A percentile compares a stretch with the other conserved stretches of the same genome.
Conservation (phyloP, 2,113 vertebrate species). For the Lucifuga dentata region DNA sequence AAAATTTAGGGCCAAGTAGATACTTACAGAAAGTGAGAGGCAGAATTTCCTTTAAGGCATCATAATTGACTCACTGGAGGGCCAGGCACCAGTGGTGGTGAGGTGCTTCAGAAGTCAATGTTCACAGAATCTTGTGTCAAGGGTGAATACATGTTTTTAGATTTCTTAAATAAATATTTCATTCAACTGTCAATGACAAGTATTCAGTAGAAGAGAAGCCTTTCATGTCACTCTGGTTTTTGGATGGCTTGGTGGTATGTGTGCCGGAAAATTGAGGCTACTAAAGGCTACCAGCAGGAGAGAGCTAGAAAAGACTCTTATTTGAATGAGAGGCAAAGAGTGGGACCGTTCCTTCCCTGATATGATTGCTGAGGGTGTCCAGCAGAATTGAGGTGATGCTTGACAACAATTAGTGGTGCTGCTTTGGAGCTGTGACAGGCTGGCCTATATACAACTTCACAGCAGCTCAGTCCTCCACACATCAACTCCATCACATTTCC, state of each 20-base stretch:
- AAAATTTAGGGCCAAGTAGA: conserved; percentile 78
- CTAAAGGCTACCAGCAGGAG: conserved; percentile 67
- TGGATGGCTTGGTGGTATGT: conserved; percentile 50
- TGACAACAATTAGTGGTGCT: conserved; percentile 82
- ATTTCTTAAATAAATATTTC: conserved; percentile 86
- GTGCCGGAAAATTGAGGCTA: conserved; percentile 69
- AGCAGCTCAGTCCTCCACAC: conserved; percentile 45
- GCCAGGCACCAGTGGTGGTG: conserved; percentile 68
- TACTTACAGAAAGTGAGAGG: conserved; percentile 70
- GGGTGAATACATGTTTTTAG: conserved; percentile 86
- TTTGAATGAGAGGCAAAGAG: conserved; percentile 67
- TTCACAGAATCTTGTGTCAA: conserved; percentile 78
- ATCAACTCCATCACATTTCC: conserved; percentile 38
- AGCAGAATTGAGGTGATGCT: conserved; percentile 65
- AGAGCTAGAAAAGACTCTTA: conserved; percentile 58
- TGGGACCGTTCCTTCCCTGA: conserved; percentile 33
- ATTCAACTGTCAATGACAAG: conserved; percentile 82
- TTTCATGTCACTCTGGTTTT: conserved; percentile 78
- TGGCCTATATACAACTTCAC: conserved; percentile 60
- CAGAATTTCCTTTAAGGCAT: conserved; percentile 78
- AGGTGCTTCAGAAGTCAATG: conserved; percentile 82
- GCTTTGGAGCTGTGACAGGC: conserved; percentile 71
- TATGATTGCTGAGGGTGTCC: conserved; percentile 59
- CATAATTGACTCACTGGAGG: conserved; percentile 85
- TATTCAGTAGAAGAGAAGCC: conserved; percentile 65